phyloP scores from a whole-genome alignment of 1,140 invertebrate species.

The Psix sp. region DNA sequence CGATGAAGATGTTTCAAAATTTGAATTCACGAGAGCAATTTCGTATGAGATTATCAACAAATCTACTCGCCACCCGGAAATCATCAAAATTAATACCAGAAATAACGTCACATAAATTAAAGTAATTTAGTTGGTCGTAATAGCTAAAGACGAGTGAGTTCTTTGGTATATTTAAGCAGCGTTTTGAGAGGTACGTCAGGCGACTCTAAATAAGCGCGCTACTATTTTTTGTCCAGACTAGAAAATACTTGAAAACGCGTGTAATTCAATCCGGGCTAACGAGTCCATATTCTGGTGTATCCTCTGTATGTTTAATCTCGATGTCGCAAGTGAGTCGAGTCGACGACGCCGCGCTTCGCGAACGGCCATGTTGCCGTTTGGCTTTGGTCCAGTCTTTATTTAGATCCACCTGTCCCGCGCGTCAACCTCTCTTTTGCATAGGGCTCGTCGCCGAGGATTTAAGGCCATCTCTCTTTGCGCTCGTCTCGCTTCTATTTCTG shows the following conservation, averaged over 20 bases:
- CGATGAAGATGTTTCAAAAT: too few relatives aligned
- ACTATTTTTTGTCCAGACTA: constrained; percentile 45
- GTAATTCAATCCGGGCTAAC: constrained; percentile 51
- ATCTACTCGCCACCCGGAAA: too few relatives aligned
- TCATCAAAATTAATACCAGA: too few relatives aligned
- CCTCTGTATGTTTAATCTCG: constrained; percentile 37
- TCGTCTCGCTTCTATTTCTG: constrained; percentile 66
- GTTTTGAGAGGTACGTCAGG: too few relatives aligned
- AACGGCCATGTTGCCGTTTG: constrained; percentile 71
- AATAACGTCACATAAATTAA: too few relatives aligned
- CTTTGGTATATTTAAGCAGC: too few relatives aligned
- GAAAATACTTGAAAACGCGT: constrained; percentile 23
- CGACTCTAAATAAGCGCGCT: neutral
- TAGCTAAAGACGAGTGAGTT: too few relatives aligned
- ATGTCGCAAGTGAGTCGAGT: constrained; percentile 61
- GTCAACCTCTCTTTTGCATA: constrained; percentile 66
- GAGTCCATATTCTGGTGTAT: constrained; percentile 50
- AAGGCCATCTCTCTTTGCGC: constrained; percentile 60
- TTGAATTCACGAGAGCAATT: too few relatives aligned
- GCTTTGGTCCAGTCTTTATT: constrained; percentile 77
- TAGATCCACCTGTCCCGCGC: constrained; percentile 77
- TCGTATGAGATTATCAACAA: too few relatives aligned
- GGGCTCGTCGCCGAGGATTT: constrained; percentile 61
- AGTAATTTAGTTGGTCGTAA: too few relatives aligned
- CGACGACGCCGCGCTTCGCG: constrained; percentile 59